phyloP scores from a whole-genome alignment of 2,888 invertebrate species.

The Metellina segmentata region DNA sequence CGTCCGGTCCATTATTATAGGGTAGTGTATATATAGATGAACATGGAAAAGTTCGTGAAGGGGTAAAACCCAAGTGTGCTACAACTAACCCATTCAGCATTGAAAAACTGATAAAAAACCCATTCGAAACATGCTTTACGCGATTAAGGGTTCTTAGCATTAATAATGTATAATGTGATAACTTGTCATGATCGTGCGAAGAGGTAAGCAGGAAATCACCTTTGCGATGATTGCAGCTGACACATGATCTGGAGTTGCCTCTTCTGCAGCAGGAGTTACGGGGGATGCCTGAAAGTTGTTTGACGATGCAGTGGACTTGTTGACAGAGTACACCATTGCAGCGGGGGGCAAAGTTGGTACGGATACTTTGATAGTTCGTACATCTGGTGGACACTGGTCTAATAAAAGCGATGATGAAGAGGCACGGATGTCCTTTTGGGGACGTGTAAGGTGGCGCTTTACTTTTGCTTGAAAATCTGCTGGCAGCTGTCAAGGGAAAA shows the following conservation, averaged over 20 bases:
- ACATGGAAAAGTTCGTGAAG: too few species aligned
- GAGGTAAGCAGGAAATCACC: conserved; percentile 82
- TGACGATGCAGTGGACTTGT: conserved; percentile 25
- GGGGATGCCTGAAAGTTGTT: conserved; percentile 17
- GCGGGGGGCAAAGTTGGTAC: conserved; percentile 91
- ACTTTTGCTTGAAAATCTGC: conserved; percentile 95
- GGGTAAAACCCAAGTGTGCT: too few species aligned
- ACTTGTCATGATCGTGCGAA: neutral
- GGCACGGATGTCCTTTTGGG: conserved; percentile 67
- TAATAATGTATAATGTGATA: too few species aligned
- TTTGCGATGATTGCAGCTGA: conserved; percentile 95
- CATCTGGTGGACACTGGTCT: conserved; percentile 81
- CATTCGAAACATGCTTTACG: too few species aligned
- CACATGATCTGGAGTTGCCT: conserved; percentile 81
- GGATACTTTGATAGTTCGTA: conserved; percentile 87
- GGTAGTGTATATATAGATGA: too few species aligned
- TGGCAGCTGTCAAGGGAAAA: conserved; percentile 87
- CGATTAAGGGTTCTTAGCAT: too few species aligned
- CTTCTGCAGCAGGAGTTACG: conserved; percentile 26
- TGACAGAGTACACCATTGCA: conserved; percentile 86
- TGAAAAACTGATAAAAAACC: too few species aligned
- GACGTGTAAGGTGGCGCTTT: conserved; percentile 80
- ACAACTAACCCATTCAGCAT: too few species aligned
- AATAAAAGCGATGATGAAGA: conserved; percentile 56
- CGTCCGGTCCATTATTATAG: too few species aligned